Evolutionary conservation across 2,113 vertebrate genomes (phyloP), one percentile per base, ranked within the genome.

Genomic region (Nicator chloris): DNA sequence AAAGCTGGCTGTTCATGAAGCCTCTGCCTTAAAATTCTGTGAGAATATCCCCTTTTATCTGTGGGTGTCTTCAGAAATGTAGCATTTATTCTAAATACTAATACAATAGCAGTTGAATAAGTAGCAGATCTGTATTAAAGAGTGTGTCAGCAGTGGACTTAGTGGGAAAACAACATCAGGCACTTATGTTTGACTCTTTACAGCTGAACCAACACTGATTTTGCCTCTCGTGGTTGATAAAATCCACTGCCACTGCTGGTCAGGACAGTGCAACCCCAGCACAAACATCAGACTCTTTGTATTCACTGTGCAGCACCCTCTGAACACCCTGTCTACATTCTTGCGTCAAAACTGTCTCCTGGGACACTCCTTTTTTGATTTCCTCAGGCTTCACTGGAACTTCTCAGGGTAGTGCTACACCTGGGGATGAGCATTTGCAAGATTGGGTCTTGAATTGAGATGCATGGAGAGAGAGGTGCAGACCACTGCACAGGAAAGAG

Each of bases 311-410:
- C 56, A 49, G 64, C 33, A 3, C 35, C 31, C 54, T 44, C 37
- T 94, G 54, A 65, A 42, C n/a, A 73, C 68, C 28, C 65, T 82
- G 89, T 87, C 94, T 61, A 15, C 93, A 56, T 93, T 93, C 81
- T 65, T 89, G 51, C 44, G 39, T 59, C 76, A 78, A 3, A 66
- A 21, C 60, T 66, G 60, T 90, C 76, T 93, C 92, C 89, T 82
- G 86, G 92, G 89, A 72, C 82, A 37, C 86, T 56, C 40, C 13
- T 31, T 49, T 54, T 60, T 40, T 39, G 57, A 13, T 81, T 33
- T 82, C 33, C 49, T 84, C 64, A 49, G 40, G 42, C 37, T 66
- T n/a, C 40, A 10, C 1, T 45, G 31, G 18, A 21, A 13, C 45
- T 83, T 23, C 39, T 51, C 0, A 1, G 7, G 27, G 31, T 33